These are phyloP conservation scores for Acanthosoma haemorrhoidale DNA, from an alignment of 2,888 invertebrate species.

Conservation along the genomic window DNA sequence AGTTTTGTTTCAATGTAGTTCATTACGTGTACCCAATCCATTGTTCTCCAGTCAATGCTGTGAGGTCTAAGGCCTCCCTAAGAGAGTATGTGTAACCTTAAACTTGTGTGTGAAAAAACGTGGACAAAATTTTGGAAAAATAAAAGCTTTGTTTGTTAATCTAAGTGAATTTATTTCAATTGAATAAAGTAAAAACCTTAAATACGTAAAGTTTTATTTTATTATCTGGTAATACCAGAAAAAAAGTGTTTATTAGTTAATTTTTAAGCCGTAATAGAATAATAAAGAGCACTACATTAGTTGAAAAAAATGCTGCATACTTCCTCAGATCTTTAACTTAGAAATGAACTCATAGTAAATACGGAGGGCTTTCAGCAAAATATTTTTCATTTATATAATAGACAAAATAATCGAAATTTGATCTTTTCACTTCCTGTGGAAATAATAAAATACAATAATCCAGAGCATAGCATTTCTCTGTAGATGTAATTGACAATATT, in stretches of 20 bases:
- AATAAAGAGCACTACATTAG: not conserved
- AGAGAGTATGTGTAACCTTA: not conserved
- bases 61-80: slow-evolving; percentile 17
- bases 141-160: not conserved
- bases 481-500: slow-evolving; percentile 18
- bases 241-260: not conserved
- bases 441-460: not conserved
- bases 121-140: not conserved
- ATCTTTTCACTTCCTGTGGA: too few relatives aligned
- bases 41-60: not conserved
- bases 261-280: not conserved
- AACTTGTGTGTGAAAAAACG: not conserved
- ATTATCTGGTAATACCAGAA: not conserved
- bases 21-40: not conserved
- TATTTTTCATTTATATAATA: not conserved
- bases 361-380: slow-evolving; percentile 6
- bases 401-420: too few relatives aligned
- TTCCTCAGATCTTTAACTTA: not conserved
- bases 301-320: not conserved
- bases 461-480: not conserved
- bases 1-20: slow-evolving; percentile 19
- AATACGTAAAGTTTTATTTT: slow-evolving; percentile 4
- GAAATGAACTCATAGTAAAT: not conserved
- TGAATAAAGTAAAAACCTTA: slow-evolving; percentile 3
- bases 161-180: slow-evolving; percentile 1